Evolutionary conservation across 2,888 invertebrate species (phyloP).

Genomic region (Cremastobaeus sp.): DNA sequence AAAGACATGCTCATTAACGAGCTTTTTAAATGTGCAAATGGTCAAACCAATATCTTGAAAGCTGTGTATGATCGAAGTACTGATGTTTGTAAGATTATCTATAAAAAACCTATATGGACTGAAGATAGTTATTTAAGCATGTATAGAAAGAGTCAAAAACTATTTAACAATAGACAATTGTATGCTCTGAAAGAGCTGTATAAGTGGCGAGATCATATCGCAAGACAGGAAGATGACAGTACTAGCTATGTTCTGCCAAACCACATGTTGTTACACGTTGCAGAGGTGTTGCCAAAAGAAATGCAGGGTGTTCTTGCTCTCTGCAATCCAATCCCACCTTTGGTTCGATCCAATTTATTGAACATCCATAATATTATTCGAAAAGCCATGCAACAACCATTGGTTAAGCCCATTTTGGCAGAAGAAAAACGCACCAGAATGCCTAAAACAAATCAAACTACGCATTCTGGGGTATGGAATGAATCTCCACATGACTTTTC

Average conservation of each 20-base stretch:
- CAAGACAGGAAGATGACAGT: constrained; percentile 94
- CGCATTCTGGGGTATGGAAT: constrained; percentile 67
- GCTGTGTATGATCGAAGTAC: constrained; percentile 87
- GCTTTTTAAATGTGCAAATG: constrained; percentile 84
- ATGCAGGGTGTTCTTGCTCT: constrained; percentile 95
- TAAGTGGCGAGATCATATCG: constrained; percentile 92
- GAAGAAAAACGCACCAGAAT: constrained; percentile 71
- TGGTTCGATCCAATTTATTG: constrained; percentile 82
- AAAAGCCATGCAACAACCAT: constrained; percentile 84
- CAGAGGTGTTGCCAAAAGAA: constrained; percentile 92
- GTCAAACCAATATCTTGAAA: constrained; percentile 82
- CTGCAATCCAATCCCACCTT: constrained; percentile 94
- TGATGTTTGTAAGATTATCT: constrained; percentile 87
- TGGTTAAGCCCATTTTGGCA: constrained; percentile 79
- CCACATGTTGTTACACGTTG: constrained; percentile 95
- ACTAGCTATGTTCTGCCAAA: constrained; percentile 94
- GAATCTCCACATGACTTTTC: constrained; percentile 73
- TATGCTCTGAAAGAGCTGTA: constrained; percentile 89
- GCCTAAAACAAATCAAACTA: constrained; percentile 67
- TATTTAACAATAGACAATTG: constrained; percentile 91
- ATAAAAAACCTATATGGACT: constrained; percentile 86
- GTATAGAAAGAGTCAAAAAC: constrained; percentile 86
- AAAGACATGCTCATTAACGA: constrained; percentile 89
- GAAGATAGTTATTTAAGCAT: constrained; percentile 87
- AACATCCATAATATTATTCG: constrained; percentile 84